These are phyloP conservation scores for Nothoprocta perdicaria DNA, from an alignment of 2,113 vertebrate genomes.

Conservation along the genomic window DNA sequence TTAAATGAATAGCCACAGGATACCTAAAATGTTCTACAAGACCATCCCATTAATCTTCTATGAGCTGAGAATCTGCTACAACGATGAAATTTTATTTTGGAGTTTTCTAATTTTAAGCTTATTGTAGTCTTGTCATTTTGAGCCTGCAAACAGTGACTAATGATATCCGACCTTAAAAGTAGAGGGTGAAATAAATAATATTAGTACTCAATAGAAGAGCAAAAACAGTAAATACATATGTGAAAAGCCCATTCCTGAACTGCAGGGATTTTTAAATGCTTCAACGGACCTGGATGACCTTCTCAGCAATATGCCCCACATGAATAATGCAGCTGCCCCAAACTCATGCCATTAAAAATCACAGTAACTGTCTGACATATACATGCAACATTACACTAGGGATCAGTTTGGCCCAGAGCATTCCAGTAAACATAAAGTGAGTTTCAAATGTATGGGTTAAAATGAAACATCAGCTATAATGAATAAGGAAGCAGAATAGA, in stretches of 20 bases:
- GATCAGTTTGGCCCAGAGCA: conserved; percentile 59
- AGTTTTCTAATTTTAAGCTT: conserved; percentile 40
- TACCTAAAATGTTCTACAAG: conserved; percentile 47
- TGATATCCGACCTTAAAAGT: not conserved
- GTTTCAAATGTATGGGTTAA: conserved; percentile 54
- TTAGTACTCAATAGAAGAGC: not conserved
- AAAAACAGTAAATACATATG: not conserved
- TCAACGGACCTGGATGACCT: conserved; percentile 24
- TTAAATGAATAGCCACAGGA: conserved; percentile 48
- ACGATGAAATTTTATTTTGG: conserved; percentile 14
- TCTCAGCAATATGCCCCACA: conserved; percentile 16
- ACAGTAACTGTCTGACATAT: conserved; percentile 50
- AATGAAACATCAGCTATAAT: conserved; percentile 60
- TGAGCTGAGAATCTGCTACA: conserved; percentile 22
- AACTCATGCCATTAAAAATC: conserved; percentile 44
- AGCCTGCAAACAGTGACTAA: not conserved
- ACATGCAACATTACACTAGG: conserved; percentile 39
- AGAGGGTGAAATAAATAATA: conserved; percentile 9
- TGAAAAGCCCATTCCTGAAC: conserved; percentile 13
- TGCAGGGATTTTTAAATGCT: conserved; percentile 15
- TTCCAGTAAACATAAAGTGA: conserved; percentile 57
- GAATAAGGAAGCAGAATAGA: conserved; percentile 42
- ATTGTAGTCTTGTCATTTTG: conserved; percentile 1
- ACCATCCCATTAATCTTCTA: conserved; percentile 51
- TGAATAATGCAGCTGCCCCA: conserved; percentile 50